Evolutionary conservation across 2,113 vertebrate species (phyloP), one percentile per base, ranked within the genome.

Genomic region (Neolamprologus ventralis): DNA sequence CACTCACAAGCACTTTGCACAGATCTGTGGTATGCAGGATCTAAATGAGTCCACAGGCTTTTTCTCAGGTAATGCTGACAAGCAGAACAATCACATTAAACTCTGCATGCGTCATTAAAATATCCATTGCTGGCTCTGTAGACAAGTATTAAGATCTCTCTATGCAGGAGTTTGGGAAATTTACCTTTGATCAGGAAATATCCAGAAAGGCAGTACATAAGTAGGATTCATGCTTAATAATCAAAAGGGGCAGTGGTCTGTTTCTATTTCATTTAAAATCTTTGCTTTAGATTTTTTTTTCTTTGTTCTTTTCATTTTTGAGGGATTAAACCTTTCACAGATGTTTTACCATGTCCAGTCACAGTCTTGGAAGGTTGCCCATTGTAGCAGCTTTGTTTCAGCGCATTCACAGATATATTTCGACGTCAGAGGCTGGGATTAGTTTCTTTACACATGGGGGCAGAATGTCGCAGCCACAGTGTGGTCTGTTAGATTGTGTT

Each of bases 61-160:
- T 85, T 90, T 78, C 49, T 84, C 81, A 83, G 84, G 83, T 88
- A 87, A 63, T 81, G 31, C 89, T 94, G 93, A 91, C 91, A 88
- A 85, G 89, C 90, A 89, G 87, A 94, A 95, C 91, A 95, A 93
- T 92, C 92, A 92, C 94, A 95, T 94, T 92, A 92, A 84, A 81
- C 73, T 47, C 63, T 26, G 60, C 87, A 88, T 88, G 89, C 45
- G 58, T 94, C 91, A 85, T 65, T 78, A 57, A 54, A 55, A 17
- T 81, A 75, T 82, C 75, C 80, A 85, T 57, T 65, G 16, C 58
- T 63, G 80, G 33, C 81, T 85, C 12, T 81, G 81, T n/a, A 80
- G 83, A 91, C 55, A 54, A 81, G 86, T 55, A 58, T 85, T 88
- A 85, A 81, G 89, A 47, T 53, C 83, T 83, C 49, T 75, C 13